Conservation (phyloP, 2,113 vertebrate species). For the Noctilio leporinus region DNA sequence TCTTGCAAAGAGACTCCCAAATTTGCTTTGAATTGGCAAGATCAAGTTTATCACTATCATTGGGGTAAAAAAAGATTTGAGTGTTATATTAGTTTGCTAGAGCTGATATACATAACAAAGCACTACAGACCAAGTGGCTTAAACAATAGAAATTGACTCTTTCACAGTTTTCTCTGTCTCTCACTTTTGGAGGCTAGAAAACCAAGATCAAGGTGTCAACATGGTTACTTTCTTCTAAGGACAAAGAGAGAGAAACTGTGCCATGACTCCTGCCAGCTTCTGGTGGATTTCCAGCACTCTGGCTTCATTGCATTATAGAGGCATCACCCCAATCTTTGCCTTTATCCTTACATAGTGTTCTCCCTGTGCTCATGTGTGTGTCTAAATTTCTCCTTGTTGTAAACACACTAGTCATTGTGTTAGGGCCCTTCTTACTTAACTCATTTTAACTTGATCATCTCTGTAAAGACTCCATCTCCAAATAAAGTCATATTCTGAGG, state of each 20-base stretch:
- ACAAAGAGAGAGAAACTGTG: neutral
- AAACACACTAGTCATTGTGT: neutral
- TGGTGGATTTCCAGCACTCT: neutral
- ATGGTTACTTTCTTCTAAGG: neutral
- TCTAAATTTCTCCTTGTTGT: neutral
- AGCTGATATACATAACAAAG: neutral
- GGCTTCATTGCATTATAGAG: neutral
- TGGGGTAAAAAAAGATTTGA: neutral
- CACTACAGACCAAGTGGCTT: neutral
- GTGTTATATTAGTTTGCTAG: neutral
- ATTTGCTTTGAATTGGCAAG: conserved; percentile 11
- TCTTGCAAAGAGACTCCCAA: neutral
- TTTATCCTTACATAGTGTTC: neutral
- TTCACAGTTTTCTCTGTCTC: neutral
- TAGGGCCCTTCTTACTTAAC: neutral
- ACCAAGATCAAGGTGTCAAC: neutral
- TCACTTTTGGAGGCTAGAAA: neutral
- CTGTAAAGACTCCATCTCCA: neutral
- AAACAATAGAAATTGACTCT: neutral
- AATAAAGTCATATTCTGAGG: neutral
- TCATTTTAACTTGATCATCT: neutral
- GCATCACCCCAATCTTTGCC: neutral
- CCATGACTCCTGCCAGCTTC: neutral
- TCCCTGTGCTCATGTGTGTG: neutral
- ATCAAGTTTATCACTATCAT: neutral